Conservation (phyloP, 2,888 invertebrate species). For the Ceramica pisi region DNA sequence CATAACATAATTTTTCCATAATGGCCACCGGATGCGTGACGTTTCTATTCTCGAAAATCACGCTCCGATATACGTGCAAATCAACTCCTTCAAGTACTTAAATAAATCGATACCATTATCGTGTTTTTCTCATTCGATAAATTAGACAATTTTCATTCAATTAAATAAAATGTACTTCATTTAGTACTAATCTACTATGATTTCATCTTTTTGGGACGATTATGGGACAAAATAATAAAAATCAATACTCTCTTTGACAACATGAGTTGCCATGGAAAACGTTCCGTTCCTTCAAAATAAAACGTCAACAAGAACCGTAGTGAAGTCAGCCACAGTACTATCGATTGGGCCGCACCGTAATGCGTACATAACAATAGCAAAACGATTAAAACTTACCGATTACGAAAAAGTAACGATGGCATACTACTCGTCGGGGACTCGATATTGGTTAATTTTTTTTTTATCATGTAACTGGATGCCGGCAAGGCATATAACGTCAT, state of each 20-base stretch:
- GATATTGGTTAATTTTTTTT: constrained; percentile 87
- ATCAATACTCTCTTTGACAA: constrained; percentile 44
- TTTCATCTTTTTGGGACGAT: not conserved
- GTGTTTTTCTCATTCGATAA: not conserved
- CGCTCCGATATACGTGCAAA: constrained; percentile 69
- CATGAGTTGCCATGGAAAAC: constrained; percentile 41
- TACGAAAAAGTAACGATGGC: constrained; percentile 92
- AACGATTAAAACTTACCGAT: constrained; percentile 90
- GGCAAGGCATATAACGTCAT: constrained; percentile 90
- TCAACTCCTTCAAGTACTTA: not conserved
- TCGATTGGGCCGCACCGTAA: constrained; percentile 74
- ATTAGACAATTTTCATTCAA: rapidly evolving
- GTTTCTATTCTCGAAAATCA: constrained; percentile 68
- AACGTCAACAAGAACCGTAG: constrained; percentile 53
- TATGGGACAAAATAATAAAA: constrained; percentile 16
- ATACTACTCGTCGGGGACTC: constrained; percentile 87
- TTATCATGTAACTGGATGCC: constrained; percentile 87
- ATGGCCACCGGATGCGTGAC: constrained; percentile 87
- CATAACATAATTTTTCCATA: constrained; percentile 77
- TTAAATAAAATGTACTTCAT: not conserved
- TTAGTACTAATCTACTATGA: not conserved
- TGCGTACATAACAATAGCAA: constrained; percentile 70
- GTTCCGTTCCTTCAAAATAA: constrained; percentile 56
- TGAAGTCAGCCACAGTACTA: constrained; percentile 72
- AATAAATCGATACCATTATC: not conserved